These are phyloP conservation scores for Antitype chi DNA, from an alignment of 2,888 invertebrate genomes.

Conservation along the genomic window DNA sequence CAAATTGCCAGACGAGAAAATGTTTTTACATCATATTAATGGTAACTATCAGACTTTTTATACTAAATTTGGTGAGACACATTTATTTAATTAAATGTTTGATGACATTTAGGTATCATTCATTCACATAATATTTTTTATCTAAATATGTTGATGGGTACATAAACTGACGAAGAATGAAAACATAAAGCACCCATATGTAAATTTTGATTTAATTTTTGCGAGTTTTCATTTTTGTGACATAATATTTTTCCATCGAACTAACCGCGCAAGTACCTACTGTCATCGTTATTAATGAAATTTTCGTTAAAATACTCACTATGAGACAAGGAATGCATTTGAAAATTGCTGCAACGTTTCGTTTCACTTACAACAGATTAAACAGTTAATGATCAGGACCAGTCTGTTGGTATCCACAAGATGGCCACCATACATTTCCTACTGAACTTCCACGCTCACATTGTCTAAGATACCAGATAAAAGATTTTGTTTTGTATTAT, in stretches of 20 bases:
- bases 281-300: too few species aligned
- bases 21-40: conserved; percentile 46
- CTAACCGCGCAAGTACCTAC: not conserved
- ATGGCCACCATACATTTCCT: conserved; percentile 35
- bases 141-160: not conserved
- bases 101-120: too few species aligned
- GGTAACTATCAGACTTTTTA: conserved; percentile 19
- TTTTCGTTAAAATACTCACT: not conserved
- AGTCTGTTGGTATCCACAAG: not conserved
- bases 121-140: not conserved
- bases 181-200: not conserved
- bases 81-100: not conserved
- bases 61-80: not conserved
- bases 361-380: not conserved
- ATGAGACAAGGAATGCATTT: not conserved
- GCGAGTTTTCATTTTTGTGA: not conserved
- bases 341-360: not conserved
- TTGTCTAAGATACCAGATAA: conserved; percentile 64
- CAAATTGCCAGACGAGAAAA: conserved; percentile 45
- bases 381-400: conserved; percentile 1
- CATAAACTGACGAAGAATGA: not conserved
- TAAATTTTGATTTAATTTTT: not conserved
- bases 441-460: conserved; percentile 49
- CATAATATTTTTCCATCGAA: too few species aligned
- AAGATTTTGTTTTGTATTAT: conserved; percentile 63